A percentile compares a stretch with the other conserved stretches of the same genome.
phyloP scores from a whole-genome alignment of 1,140 invertebrate genomes.

The Delia radicum region DNA sequence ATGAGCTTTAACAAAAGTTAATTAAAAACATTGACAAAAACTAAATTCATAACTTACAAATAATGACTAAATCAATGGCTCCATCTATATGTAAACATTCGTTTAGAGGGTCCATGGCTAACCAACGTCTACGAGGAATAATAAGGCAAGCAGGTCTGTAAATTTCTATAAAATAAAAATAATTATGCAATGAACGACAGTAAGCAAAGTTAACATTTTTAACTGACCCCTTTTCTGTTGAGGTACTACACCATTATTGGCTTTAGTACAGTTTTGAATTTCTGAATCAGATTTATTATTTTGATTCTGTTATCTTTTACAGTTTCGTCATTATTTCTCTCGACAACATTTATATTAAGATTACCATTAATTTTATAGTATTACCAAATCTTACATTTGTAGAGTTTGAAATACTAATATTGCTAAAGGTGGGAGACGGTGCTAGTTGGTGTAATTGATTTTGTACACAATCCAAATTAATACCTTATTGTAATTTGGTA shows the following conservation, averaged over 20 bases:
- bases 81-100: background rate
- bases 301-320: background rate
- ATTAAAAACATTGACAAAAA: background rate
- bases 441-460: background rate
- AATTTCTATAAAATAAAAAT: background rate
- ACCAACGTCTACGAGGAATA: background rate
- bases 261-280: too few species aligned
- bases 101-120: background rate
- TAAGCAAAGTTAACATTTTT: background rate
- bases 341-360: background rate
- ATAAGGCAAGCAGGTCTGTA: background rate
- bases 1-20: slow-evolving; percentile 48
- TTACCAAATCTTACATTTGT: background rate
- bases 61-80: background rate
- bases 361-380: background rate
- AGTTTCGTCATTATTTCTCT: background rate
- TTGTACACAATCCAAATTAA: background rate
- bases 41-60: background rate
- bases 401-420: background rate
- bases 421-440: background rate
- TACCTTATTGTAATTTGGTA: background rate
- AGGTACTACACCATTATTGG: background rate
- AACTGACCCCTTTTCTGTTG: too few species aligned
- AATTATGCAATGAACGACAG: too few species aligned
- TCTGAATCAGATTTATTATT: background rate